Base-by-base conservation (phyloP, 30 jellyfish, hydroid and myxozoan genomes). In the Sanderia malayensis region DNA sequence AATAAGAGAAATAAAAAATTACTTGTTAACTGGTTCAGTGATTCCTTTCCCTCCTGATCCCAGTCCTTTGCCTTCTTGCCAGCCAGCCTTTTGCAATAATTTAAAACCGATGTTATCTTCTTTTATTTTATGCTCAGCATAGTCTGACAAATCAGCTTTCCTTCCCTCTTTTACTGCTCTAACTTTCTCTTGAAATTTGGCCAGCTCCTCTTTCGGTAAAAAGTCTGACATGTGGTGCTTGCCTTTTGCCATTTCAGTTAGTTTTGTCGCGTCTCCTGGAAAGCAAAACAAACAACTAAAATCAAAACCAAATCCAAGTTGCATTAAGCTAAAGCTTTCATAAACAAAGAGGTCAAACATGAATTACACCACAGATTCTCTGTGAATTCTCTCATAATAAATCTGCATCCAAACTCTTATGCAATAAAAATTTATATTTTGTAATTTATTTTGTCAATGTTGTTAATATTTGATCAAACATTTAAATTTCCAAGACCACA, bases 21-120 rank as follows among this genome's bases (percentile, higher is more conserved):
- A 90, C 98, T 90, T 83, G 82, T 90, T 90, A 2, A 90, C 67
- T 0, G 98, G 98, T 49, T 77, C 86, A 25, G 84, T 84, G 21
- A 90, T 90, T 64, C 98, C 98, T 44, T 90, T 79, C 17, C 92
- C 94, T 26, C 47, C 86, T 7, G 98, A 80, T 1, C 98, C 98
- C 22, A 90, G 67, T 0, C 98, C 98, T 44, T 72, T 55, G 24
- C 98, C 98, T 58, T 90, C 98, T 64, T 83, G 60, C 98, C 98
- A 90, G 10, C 98, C 98, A 31, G 98, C 98, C 58, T 90, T 84
- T 49, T 83, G 88, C 65, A 90, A 61, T 94, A 90, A 76, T 45
- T 79, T 73, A 70, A 63, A 90, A 26, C 98, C 98, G 37, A 90
- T 79, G 63, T 90, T 90, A 46, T 73, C 94, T 27, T 84, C 96